These are phyloP conservation scores for Drymodes brunneopygia DNA, from an alignment of 2,113 vertebrate genomes.

Conservation along the genomic window DNA sequence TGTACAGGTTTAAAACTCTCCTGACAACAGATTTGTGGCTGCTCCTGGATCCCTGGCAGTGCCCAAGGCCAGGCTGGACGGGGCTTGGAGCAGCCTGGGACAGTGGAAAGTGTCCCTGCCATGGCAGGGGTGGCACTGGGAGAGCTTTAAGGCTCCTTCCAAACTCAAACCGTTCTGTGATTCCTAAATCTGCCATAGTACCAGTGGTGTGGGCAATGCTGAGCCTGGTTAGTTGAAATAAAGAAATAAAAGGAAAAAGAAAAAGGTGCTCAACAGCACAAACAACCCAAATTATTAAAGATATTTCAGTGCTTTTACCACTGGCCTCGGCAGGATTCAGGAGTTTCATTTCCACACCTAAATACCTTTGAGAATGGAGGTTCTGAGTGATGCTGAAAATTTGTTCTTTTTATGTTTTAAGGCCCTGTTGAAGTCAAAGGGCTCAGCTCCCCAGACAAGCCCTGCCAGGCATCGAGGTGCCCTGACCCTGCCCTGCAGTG, in stretches of 20 bases:
- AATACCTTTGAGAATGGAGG: slow-evolving; percentile 4
- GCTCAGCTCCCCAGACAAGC: neutral
- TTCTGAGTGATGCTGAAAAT: neutral
- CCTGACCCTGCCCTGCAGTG: neutral
- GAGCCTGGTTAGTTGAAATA: neutral
- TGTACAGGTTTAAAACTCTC: neutral
- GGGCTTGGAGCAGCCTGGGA: neutral
- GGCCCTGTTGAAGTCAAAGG: neutral
- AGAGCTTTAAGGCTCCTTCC: neutral
- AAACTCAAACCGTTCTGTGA: neutral
- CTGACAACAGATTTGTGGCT: neutral
- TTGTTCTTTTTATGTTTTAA: neutral
- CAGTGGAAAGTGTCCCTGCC: neutral
- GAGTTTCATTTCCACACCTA: slow-evolving; percentile 21
- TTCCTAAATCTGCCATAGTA: neutral
- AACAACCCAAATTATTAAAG: neutral
- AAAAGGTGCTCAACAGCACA: neutral
- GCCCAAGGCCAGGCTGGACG: accelerated
- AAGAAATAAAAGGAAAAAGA: neutral
- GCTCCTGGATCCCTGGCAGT: neutral
- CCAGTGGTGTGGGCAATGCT: neutral
- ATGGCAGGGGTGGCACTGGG: neutral
- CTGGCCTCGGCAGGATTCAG: neutral
- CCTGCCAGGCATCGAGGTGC: neutral
- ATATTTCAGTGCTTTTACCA: neutral